Base-by-base conservation (phyloP, 2,888 invertebrate species). In the Amiota mariae region DNA sequence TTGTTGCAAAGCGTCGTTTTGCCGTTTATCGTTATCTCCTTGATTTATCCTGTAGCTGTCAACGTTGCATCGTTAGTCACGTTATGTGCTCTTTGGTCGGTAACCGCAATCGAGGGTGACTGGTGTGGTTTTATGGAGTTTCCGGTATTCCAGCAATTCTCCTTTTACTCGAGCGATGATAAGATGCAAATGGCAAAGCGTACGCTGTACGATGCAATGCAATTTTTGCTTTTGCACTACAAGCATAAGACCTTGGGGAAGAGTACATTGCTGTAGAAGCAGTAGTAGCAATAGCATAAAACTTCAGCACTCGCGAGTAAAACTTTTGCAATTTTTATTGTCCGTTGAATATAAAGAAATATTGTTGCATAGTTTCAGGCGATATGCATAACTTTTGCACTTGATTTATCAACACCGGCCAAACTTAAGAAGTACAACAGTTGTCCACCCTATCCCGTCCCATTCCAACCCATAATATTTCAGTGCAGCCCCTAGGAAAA, bases 11-110 rank as follows among this genome's bases (percentile, higher is more conserved):
- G 63, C 71, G 63, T 63, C 36, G 36, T 36, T 71, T 49, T 63
- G 71, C 72, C 73, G 73, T 70, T 75, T 75, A 75, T 75, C 75
- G 77, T 79, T 80, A 80, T 80, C 80, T 73, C 70, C 78, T 80
- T 80, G 80, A 80, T 80, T 80, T 80, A 80, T 80, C 80, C 79
- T 77, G 78, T 74, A 76, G 80, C 80, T 80, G 80, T 80, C 80
- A 79, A 76, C 80, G 78, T 78, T 80, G 78, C 78, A 75, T 80
- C 80, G 78, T 80, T 80, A 80, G 80, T 75, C 76, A 77, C 76
- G 75, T 77, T 78, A 78, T 76, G 75, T 73, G 73, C 75, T 36
- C 36, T 36, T 36, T 36, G 36, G 36, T 6, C 36, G 18, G 73
- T 75, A 70, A 49, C 56, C 51, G 57, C 74, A 56, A 47, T 24